Conservation (phyloP, 1,140 invertebrate genomes). For the Drosophila fuyamai region DNA sequence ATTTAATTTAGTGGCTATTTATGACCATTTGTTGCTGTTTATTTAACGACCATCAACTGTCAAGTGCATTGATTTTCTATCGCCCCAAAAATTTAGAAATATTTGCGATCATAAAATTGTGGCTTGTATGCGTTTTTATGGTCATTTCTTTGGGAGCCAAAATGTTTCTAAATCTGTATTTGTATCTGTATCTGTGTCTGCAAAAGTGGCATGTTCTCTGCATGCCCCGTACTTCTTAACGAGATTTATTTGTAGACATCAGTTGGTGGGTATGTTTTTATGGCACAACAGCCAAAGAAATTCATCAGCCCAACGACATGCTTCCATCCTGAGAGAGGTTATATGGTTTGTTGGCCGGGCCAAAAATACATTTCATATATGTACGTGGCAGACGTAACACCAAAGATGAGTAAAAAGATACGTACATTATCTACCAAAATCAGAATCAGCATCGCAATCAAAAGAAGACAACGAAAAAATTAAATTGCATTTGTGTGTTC, state of each 20-base stretch:
- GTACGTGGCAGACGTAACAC: conserved; percentile 39
- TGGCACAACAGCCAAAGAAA: conserved; percentile 65
- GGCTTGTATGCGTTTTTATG: conserved; percentile 52
- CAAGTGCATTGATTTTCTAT: conserved; percentile 27
- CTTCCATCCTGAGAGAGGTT: conserved; percentile 58
- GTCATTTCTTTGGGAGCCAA: conserved; percentile 16
- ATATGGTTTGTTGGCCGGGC: conserved; percentile 52
- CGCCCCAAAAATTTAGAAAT: conserved; percentile 8
- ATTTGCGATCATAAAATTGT: conserved; percentile 31
- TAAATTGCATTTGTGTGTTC: conserved; percentile 83
- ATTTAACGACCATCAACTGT: conserved; percentile 43
- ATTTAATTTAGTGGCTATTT: conserved; percentile 40
- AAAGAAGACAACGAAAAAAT: conserved; percentile 59
- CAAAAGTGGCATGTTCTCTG: conserved; percentile 36
- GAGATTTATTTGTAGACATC: conserved; percentile 83
- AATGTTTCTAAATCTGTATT: conserved; percentile 13
- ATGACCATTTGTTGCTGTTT: conserved; percentile 30
- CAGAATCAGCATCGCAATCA: conserved; percentile 29
- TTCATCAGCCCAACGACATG: conserved; percentile 77
- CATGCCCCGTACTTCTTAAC: conserved; percentile 60
- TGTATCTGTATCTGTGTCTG: conserved; percentile 49
- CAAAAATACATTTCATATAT: conserved; percentile 82
- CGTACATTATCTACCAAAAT: conserved; percentile 46
- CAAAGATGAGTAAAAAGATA: conserved; percentile 61
- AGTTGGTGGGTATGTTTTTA: conserved; percentile 80